These are phyloP conservation scores for Tigriopus japonicus DNA, from an alignment of 1,140 invertebrate genomes.

Conservation along the genomic window DNA sequence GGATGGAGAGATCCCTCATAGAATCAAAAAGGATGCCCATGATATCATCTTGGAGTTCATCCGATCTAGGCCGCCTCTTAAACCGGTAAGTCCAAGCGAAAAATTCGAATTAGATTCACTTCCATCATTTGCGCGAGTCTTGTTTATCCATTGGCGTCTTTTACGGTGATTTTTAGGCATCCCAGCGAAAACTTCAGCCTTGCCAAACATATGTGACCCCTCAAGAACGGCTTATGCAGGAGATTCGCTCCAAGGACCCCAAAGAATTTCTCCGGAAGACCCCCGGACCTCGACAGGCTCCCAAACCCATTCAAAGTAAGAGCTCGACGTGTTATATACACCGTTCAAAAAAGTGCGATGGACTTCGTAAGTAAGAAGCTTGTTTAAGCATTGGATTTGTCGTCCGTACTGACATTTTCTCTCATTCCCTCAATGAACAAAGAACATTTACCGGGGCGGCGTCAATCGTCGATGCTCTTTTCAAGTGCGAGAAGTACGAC, in stretches of 20 bases:
- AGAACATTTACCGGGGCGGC: no score
- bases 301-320: not conserved
- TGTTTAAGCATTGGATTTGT: no score
- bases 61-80: conserved; percentile 76
- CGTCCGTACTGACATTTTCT: no score
- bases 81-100: conserved; percentile 44
- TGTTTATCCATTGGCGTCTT: not conserved
- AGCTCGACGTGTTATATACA: no score
- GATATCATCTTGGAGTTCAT: conserved; percentile 91
- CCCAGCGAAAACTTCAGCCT: not conserved
- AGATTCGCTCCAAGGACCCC: not conserved
- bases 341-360: no score
- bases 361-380: no score
- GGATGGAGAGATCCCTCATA: conserved; percentile 55
- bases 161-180: not conserved
- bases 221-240: not conserved
- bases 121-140: not conserved
- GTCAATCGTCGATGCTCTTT: no score
- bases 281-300: not conserved
- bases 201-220: not conserved
- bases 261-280: not conserved
- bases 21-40: conserved; percentile 80
- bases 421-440: no score
- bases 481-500: no score
- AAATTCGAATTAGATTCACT: not conserved